Conservation (phyloP, 2,888 invertebrate genomes). For the Troglohyphantes excavatus region DNA sequence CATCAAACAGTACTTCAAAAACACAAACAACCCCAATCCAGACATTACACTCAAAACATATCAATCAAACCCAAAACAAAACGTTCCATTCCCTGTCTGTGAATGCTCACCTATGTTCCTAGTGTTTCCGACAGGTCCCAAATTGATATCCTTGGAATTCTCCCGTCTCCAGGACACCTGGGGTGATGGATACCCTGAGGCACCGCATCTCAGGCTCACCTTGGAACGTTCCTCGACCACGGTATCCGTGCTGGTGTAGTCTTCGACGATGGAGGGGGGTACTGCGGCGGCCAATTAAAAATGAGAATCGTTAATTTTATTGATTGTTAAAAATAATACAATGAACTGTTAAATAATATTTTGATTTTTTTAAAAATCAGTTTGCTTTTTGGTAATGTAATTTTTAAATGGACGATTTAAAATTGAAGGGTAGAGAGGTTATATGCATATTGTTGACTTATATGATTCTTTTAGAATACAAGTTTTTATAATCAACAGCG, state of each 20-base stretch:
- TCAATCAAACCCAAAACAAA: constrained; percentile 1
- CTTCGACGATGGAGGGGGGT: constrained; percentile 95
- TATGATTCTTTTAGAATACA: too few relatives aligned
- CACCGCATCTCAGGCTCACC: constrained; percentile 94
- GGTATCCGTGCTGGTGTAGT: constrained; percentile 87
- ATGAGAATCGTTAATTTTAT: too few relatives aligned
- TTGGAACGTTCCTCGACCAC: constrained; percentile 96
- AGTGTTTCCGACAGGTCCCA: constrained; percentile 84
- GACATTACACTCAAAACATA: neutral
- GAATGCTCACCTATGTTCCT: constrained; percentile 77
- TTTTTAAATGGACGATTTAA: too few relatives aligned
- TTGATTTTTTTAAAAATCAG: too few relatives aligned
- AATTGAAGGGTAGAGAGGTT: too few relatives aligned
- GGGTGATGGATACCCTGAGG: constrained; percentile 93
- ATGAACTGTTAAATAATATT: too few relatives aligned
- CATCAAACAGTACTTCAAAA: neutral
- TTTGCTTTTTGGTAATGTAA: too few relatives aligned
- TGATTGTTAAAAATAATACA: too few relatives aligned
- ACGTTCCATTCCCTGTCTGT: neutral
- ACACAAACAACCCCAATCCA: neutral
- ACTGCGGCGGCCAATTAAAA: constrained; percentile 85
- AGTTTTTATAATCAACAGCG: too few relatives aligned
- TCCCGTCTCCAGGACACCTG: constrained; percentile 96
- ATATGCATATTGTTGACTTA: too few relatives aligned
- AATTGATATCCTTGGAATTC: constrained; percentile 92